Percentiles rank a stretch among this genome's conserved stretches.
Conservation (phyloP, 2,113 vertebrate genomes). For the Grammomys dolichurus region DNA sequence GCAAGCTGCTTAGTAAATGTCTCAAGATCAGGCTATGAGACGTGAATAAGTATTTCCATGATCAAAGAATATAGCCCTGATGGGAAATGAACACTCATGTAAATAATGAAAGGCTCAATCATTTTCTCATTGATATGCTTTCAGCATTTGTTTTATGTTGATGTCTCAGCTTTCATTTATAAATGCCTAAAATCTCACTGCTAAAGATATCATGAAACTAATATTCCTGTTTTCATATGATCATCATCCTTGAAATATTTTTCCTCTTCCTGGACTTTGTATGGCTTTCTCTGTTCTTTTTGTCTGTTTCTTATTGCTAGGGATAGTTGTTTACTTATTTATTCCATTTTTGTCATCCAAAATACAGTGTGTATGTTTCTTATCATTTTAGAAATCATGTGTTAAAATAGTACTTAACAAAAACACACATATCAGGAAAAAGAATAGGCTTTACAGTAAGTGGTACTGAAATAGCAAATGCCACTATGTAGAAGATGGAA, state of each 20-base stretch:
- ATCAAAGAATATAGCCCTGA: conserved; percentile 1
- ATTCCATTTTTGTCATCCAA: not conserved
- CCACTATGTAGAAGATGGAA: not conserved
- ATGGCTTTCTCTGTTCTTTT: not conserved
- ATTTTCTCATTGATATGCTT: not conserved
- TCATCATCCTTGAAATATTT: not conserved
- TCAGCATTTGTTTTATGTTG: not conserved
- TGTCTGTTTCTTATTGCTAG: not conserved
- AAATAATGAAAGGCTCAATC: not conserved
- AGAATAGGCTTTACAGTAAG: not conserved
- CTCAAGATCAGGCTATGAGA: not conserved
- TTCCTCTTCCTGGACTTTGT: not conserved
- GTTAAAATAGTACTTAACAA: not conserved
- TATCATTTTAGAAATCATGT: not conserved
- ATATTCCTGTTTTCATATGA: not conserved
- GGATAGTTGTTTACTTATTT: not conserved
- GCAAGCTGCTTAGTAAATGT: not conserved
- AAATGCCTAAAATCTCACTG: not conserved
- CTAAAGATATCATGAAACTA: not conserved
- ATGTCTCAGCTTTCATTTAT: not conserved
- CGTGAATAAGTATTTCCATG: conserved; percentile 10
- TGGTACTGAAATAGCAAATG: not conserved
- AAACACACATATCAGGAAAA: not conserved
- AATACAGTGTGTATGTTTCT: not conserved
- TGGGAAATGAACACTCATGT: conserved; percentile 20